phyloP scores from a whole-genome alignment of 2,797 vertebrate genomes.

The Hyperoplus immaculatus region DNA sequence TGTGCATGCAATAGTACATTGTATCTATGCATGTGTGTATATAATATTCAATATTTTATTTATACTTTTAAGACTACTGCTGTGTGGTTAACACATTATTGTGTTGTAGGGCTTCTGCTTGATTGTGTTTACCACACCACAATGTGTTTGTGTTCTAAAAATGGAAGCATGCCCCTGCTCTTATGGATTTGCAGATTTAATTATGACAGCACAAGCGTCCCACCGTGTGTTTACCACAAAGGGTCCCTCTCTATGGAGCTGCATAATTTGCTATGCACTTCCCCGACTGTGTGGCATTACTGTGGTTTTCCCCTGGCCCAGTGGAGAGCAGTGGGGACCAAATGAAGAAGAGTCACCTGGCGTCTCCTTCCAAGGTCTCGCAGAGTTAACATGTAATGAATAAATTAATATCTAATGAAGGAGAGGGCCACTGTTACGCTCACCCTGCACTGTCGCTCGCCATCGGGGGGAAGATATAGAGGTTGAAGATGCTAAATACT shows the following conservation, averaged over 20 bases:
- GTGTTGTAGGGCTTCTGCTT: not conserved
- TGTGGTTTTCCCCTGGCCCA: constrained; percentile 76
- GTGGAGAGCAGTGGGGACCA: constrained; percentile 80
- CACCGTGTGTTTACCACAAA: constrained; percentile 83
- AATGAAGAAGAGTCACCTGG: constrained; percentile 87
- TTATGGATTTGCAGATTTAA: constrained; percentile 84
- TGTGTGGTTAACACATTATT: too few relatives aligned
- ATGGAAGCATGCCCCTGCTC: constrained; percentile 60
- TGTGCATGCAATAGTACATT: too few relatives aligned
- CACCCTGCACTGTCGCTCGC: constrained; percentile 60
- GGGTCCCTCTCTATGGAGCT: constrained; percentile 78
- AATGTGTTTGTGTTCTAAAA: constrained; percentile 61
- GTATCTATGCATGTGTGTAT: too few relatives aligned
- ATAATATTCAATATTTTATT: too few relatives aligned
- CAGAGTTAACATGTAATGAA: constrained; percentile 89
- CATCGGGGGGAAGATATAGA: constrained; percentile 62
- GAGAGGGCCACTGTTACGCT: constrained; percentile 61
- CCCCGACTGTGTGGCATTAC: constrained; percentile 84
- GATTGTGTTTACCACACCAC: constrained; percentile 51
- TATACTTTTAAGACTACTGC: too few relatives aligned
- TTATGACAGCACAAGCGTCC: constrained; percentile 79
- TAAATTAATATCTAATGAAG: constrained; percentile 89
- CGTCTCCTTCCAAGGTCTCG: constrained; percentile 80
- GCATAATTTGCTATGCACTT: constrained; percentile 83
- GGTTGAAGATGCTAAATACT: constrained; percentile 68